Conservation (phyloP, 2,888 invertebrate genomes). For the Drosophila nr. medialis region DNA sequence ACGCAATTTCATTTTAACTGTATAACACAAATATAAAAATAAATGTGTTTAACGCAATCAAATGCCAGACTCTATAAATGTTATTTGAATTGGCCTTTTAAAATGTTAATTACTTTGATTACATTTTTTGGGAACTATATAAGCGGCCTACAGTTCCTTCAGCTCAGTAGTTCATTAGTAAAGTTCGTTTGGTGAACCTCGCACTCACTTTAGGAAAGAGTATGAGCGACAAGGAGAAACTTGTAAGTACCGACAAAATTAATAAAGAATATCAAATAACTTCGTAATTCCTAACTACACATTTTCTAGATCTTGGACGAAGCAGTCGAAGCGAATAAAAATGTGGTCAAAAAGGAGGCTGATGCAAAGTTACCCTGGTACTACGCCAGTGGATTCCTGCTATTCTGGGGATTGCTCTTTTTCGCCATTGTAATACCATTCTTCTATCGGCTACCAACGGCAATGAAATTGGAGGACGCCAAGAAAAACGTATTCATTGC, state of each 20-base stretch:
- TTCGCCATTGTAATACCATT: slow-evolving; percentile 57
- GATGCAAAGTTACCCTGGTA: slow-evolving; percentile 60
- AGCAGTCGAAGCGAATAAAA: slow-evolving; percentile 12
- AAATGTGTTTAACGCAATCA: slow-evolving; percentile 1
- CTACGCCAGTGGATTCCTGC: slow-evolving; percentile 58
- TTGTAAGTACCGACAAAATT: slow-evolving; percentile 12
- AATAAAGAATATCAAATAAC: slow-evolving; percentile 1
- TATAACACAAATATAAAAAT: background rate
- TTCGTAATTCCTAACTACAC: background rate
- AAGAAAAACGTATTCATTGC: slow-evolving; percentile 87
- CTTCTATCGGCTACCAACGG: slow-evolving; percentile 60
- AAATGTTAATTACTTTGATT: slow-evolving; percentile 4
- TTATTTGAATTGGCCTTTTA: slow-evolving; percentile 16
- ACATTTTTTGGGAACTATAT: slow-evolving; percentile 2
- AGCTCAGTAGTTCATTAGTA: background rate
- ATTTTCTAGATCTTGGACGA: slow-evolving; percentile 32
- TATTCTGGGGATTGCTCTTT: slow-evolving; percentile 67
- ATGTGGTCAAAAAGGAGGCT: background rate
- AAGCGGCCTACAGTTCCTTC: background rate
- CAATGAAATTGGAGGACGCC: slow-evolving; percentile 49
- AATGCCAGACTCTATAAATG: background rate
- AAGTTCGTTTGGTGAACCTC: background rate
- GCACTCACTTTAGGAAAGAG: background rate
- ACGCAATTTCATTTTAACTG: background rate
- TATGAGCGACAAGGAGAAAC: slow-evolving; percentile 14